Evolutionary conservation across 2,888 invertebrate genomes (phyloP).

Genomic region (Troides helena): DNA sequence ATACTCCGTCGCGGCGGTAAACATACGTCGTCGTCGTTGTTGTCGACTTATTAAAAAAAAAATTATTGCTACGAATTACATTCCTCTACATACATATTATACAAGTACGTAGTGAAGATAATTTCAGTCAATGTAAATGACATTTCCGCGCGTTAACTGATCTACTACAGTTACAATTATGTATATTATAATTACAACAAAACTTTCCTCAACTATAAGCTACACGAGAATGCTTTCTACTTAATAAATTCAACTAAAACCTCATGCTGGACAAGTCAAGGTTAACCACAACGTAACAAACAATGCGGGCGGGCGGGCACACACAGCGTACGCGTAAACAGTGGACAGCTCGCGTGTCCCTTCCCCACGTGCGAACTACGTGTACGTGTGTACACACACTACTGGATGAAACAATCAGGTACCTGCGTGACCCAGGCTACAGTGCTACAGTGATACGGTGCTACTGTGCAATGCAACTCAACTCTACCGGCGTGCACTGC

Average conservation of each 20-base stretch:
- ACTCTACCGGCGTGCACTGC: neutral
- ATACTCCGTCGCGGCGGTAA: conserved; percentile 17
- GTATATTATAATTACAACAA: neutral
- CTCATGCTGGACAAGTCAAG: conserved; percentile 41
- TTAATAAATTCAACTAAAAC: conserved; percentile 29
- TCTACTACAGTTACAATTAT: neutral
- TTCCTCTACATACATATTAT: neutral
- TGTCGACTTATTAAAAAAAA: conserved; percentile 5
- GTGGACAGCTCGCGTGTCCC: conserved; percentile 26
- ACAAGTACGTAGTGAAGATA: neutral
- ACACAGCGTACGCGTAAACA: conserved; percentile 21
- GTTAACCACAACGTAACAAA: conserved; percentile 11
- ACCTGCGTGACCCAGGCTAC: conserved; percentile 37
- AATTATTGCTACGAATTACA: neutral
- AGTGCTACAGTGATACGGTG: neutral
- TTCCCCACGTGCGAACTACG: conserved; percentile 28
- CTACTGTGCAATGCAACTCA: conserved; percentile 37
- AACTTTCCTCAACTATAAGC: neutral
- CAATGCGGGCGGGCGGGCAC: conserved; percentile 26
- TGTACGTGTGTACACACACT: conserved; percentile 20
- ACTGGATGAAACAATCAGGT: conserved; percentile 65
- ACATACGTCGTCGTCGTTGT: neutral
- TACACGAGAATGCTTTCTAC: conserved; percentile 8
- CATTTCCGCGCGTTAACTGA: neutral
- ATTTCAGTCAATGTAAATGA: neutral